These are phyloP conservation scores for Trilocha varians DNA, from an alignment of 2,888 invertebrate species.

Conservation along the genomic window DNA sequence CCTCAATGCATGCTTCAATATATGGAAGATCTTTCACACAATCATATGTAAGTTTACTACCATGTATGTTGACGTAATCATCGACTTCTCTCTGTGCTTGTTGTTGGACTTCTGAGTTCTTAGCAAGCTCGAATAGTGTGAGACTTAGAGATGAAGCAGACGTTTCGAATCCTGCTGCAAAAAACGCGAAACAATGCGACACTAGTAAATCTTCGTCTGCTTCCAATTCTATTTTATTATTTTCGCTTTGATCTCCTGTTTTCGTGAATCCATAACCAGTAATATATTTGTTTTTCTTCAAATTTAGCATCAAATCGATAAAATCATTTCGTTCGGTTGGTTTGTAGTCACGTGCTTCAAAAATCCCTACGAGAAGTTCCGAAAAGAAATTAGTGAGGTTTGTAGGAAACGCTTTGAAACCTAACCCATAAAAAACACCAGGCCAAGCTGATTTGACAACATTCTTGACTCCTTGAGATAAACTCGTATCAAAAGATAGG, in stretches of 20 bases:
- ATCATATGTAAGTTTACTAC: constrained; percentile 11
- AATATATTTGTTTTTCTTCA: constrained; percentile 19
- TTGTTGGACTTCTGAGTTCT: constrained; percentile 10
- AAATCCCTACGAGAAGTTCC: constrained; percentile 10
- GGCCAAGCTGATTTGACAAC: constrained; percentile 5
- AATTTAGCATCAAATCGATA: constrained; percentile 15
- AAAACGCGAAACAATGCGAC: constrained; percentile 18
- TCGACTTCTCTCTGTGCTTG: constrained; percentile 12
- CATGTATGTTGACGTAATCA: constrained; percentile 8
- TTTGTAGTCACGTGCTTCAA: constrained; percentile 12
- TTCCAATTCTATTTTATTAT: constrained; percentile 11
- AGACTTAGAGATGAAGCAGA: constrained; percentile 14
- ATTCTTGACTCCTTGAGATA: constrained; percentile 1
- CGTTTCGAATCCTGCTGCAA: constrained; percentile 21
- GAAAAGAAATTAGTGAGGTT: constrained; percentile 11
- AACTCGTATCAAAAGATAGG: neutral
- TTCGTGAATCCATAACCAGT: constrained; percentile 23
- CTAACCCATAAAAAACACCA: constrained; percentile 3
- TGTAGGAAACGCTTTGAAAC: constrained; percentile 1
- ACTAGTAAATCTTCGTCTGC: constrained; percentile 14
- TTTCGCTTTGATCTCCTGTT: constrained; percentile 9
- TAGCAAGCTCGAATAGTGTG: constrained; percentile 16
- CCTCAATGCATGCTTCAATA: constrained; percentile 27
- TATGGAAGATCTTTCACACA: constrained; percentile 24
- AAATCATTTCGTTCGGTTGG: constrained; percentile 16